Evolutionary conservation across 2,113 vertebrate species (phyloP).

Genomic region (Atrichornis clamosus): DNA sequence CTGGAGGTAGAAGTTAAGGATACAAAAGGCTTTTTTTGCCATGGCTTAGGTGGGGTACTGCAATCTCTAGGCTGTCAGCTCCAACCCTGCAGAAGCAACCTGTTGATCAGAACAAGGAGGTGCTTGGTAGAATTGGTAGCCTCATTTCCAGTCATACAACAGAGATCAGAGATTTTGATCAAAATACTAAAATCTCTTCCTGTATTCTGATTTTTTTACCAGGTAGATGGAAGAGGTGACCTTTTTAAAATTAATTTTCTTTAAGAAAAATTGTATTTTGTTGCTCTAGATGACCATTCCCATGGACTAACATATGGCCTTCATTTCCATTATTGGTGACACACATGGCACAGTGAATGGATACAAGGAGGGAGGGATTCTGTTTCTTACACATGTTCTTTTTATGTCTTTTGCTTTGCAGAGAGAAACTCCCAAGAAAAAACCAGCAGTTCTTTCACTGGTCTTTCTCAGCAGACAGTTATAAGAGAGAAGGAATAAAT

Average conservation of each 20-base stretch:
- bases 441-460: neutral
- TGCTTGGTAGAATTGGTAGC: neutral
- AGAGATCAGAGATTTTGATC: neutral
- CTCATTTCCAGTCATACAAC: neutral
- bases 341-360: neutral
- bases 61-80: neutral
- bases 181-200: neutral
- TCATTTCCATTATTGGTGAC: neutral
- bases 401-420: neutral
- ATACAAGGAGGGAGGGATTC: neutral
- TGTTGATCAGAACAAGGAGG: neutral
- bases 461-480: neutral
- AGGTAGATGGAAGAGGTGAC: neutral
- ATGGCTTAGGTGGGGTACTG: neutral
- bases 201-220: neutral
- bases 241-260: neutral
- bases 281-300: neutral
- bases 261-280: neutral
- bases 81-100: neutral
- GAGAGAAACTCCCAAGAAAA: neutral
- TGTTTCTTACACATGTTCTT: neutral
- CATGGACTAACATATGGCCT: neutral
- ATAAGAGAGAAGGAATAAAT: neutral
- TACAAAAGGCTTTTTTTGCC: neutral
- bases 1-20: neutral